These are phyloP conservation scores for Microctenopoma stevenorrisi DNA, from an alignment of 2,797 vertebrate species.

Conservation along the genomic window DNA sequence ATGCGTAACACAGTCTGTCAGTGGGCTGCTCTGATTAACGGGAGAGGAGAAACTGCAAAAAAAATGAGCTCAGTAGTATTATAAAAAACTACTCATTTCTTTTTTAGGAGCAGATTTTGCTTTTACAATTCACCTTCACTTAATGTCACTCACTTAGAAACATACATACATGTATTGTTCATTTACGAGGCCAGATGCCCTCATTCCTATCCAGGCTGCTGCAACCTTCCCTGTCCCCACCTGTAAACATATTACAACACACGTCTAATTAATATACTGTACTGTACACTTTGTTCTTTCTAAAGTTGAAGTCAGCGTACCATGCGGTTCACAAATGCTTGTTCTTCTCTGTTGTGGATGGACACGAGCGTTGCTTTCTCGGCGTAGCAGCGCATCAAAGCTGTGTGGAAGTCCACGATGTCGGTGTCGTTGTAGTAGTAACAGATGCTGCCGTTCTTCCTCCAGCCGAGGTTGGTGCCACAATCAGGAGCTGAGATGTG, in stretches of 20 bases:
- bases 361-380: conserved; percentile 81
- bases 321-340: conserved; percentile 82
- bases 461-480: conserved; percentile 81
- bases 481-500: conserved; percentile 79
- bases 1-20: background rate
- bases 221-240: conserved; percentile 80
- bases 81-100: background rate
- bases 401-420: conserved; percentile 79
- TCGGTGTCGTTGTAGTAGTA: conserved; percentile 87
- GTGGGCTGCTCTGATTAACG: background rate
- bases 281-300: background rate
- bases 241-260: conserved; percentile 53
- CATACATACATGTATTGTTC: conserved; percentile 78
- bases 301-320: conserved; percentile 38
- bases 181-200: conserved; percentile 65
- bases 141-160: background rate
- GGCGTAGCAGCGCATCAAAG: conserved; percentile 60
- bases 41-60: background rate
- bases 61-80: no score
- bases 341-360: conserved; percentile 75
- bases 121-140: background rate
- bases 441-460: conserved; percentile 80
- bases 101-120: background rate
- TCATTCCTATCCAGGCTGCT: conserved; percentile 83
- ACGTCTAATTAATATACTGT: background rate